Evolutionary conservation across 2,888 invertebrate species (phyloP), one percentile per base, ranked within the genome.

Genomic region (Leptopilina drosophilae): DNA sequence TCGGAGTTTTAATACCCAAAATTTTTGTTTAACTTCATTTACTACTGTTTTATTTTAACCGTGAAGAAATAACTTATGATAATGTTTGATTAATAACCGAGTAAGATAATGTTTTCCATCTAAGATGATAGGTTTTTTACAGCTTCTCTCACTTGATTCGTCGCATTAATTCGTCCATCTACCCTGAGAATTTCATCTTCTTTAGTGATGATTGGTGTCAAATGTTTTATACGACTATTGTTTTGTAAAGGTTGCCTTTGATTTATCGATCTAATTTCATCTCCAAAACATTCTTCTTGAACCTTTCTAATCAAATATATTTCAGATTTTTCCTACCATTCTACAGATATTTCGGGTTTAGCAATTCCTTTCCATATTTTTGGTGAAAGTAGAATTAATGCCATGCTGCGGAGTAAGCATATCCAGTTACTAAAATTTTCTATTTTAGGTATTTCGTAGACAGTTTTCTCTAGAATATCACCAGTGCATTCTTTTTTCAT

Each of bases 91-190:
- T 0, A 86, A 56, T 64, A 86, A 67, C 0, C 81, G 79, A 0
- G 84, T 80, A 8, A 76, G 79, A 5, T 33, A 53, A 65, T 85
- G 84, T n/a, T 77, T 64, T 5, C 84, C 83, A 46, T 83, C 83
- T 2, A 87, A 59, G 8, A 87, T 84, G 1, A 66, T 78, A 3
- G 85, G 87, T 12, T 66, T 40, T 79, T 64, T 84, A 82, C 15
- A 81, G 80, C 26, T 80, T 80, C 12, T 80, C 84, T 46, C 78
- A 69, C 9, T 76, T 42, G 15, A 8, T 42, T 64, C 1, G 69
- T 64, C 1, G 12, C 67, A 46, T 40, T 15, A 11, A 77, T 64
- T 6, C 79, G 66, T 40, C 78, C 76, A 15, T 69, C 33, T n/a
- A 79, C 59, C 9, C 66, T 49, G 26, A 80, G 15, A 11, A 79